These are phyloP conservation scores for Oncorhynchus nerka DNA, from an alignment of 2,113 vertebrate genomes.

Conservation along the genomic window DNA sequence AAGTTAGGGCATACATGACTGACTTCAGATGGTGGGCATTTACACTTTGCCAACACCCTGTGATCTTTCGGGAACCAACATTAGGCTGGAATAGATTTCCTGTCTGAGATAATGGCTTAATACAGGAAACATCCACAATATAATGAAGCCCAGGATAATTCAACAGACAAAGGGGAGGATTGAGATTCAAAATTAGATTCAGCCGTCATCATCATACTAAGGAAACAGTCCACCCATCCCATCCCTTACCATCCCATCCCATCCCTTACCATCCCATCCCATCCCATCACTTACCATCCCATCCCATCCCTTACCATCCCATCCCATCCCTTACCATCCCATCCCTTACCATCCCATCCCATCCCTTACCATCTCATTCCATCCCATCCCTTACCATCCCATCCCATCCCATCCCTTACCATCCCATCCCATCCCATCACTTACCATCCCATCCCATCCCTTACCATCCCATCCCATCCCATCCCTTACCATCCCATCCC, in stretches of 20 bases:
- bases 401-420: conserved; percentile 38
- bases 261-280: conserved; percentile 39
- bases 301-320: conserved; percentile 37
- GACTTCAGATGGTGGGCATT: no score
- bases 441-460: conserved; percentile 39
- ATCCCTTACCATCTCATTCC: conserved; percentile 28
- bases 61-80: neutral
- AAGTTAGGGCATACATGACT: no score
- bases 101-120: neutral
- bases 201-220: conserved; percentile 26
- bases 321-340: conserved; percentile 35
- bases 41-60: no score
- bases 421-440: conserved; percentile 32
- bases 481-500: conserved; percentile 39
- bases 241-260: conserved; percentile 9
- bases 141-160: conserved; percentile 8
- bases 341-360: conserved; percentile 14
- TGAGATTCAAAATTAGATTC: conserved; percentile 26
- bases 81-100: neutral
- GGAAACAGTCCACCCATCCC: conserved; percentile 31
- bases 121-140: neutral
- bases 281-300: conserved; percentile 35
- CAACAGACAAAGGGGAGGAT: neutral
- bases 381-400: conserved; percentile 35
- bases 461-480: conserved; percentile 27